Base-by-base conservation (phyloP, 2,888 invertebrate species). In the Drosophila setosimentum region DNA sequence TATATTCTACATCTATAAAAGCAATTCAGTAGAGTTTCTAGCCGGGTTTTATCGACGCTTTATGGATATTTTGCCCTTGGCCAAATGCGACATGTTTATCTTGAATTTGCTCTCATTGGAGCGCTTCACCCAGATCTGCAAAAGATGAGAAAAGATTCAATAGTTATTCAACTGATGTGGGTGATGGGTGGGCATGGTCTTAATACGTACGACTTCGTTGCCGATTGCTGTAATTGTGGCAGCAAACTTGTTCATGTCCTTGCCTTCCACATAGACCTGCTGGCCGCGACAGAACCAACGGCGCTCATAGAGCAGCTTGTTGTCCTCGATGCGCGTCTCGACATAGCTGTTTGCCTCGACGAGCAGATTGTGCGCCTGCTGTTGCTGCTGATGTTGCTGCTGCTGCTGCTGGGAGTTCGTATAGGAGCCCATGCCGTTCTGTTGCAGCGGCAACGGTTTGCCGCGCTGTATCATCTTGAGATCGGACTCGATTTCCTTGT, bases 231-330 rank as follows among this genome's bases (percentile, higher is more conserved):
- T 97, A 91, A 99, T 98, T 81, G 97, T 96, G 1, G 97, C 99
- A 51, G 97, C 96, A 92, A 97, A 97, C 91, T 97, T 95, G 6
- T 96, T 95, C 90, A 96, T 94, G 82, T 98, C 98, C 78, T 97
- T 96, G 24, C 98, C 97, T 93, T 98, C 98, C 4, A 98, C 96
- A 93, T 96, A 98, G 40, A 99, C 97, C 76, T 97, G 96, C 93
- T 99, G 98, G 0, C 98, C 98, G 74, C 98, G 95, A 91, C 98
- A 98, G 94, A 97, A 99, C 99, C 99, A 99, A 91, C 98, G 95
- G 78, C 98, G 95, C 93, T 99, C 98, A 93, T 98, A 98, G 90
- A 97, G 94, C 71, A 99, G 94, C 94, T 98, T 98, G 61, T 98
- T 98, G 94, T 98, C 98, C 93, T 99, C 99, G 80, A 99, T 98